These are phyloP conservation scores for Bradypodion pumilum DNA, from an alignment of 2,797 vertebrate genomes.

Conservation along the genomic window DNA sequence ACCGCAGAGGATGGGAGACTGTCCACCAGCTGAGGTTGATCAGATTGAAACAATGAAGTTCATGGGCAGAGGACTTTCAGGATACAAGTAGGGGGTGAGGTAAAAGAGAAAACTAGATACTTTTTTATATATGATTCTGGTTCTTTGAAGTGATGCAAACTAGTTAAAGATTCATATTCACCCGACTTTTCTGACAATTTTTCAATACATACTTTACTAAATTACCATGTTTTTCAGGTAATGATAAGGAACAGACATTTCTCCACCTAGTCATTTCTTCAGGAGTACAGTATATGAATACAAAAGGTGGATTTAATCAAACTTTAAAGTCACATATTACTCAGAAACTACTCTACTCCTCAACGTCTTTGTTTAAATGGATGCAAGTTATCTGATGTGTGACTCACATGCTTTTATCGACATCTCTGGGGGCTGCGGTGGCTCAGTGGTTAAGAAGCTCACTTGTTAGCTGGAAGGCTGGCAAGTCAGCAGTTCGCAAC, in stretches of 20 bases:
- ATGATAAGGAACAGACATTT: slow-evolving; percentile 14
- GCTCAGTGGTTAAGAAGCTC: no score
- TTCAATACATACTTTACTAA: slow-evolving; percentile 46
- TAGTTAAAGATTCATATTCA: slow-evolving; percentile 36
- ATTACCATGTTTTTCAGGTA: slow-evolving; percentile 42
- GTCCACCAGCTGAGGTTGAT: not conserved
- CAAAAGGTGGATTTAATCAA: slow-evolving; percentile 33
- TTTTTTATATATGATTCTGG: not conserved
- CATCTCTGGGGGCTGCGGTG: no score
- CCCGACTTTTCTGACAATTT: slow-evolving; percentile 40
- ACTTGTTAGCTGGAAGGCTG: no score
- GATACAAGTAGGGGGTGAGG: not conserved
- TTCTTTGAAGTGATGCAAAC: slow-evolving; percentile 36
- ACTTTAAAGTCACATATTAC: not conserved
- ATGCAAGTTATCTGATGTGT: not conserved
- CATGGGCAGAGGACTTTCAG: not conserved
- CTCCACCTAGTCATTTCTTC: slow-evolving; percentile 47
- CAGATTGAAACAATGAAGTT: not conserved
- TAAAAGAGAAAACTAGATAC: no score
- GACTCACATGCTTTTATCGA: not conserved
- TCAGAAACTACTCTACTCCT: not conserved
- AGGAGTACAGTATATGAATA: slow-evolving; percentile 8
- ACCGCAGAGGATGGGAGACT: not conserved
- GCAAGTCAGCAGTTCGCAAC: no score
- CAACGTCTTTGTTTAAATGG: not conserved